phyloP scores from a whole-genome alignment of 2,888 invertebrate genomes.

The Anthoptus insignis region DNA sequence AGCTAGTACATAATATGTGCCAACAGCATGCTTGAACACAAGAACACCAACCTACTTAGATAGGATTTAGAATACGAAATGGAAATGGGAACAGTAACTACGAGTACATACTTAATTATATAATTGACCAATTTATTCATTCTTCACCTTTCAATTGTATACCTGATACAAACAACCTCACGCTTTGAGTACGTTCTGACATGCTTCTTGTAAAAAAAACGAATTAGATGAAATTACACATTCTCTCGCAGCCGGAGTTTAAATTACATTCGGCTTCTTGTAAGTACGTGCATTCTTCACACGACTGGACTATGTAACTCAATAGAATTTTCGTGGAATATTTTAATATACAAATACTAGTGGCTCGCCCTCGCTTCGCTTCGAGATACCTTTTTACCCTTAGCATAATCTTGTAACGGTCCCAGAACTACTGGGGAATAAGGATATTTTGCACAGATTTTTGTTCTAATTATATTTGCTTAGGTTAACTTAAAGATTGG shows the following conservation, averaged over 20 bases:
- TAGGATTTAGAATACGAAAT: slow-evolving; percentile 53
- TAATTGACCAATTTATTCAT: slow-evolving; percentile 56
- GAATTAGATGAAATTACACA: slow-evolving; percentile 78
- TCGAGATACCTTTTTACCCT: too few relatives aligned
- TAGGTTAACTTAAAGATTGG: too few relatives aligned
- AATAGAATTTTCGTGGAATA: too few relatives aligned
- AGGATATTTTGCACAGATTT: too few relatives aligned
- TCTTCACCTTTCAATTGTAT: slow-evolving; percentile 52
- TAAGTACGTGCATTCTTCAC: slow-evolving; percentile 40
- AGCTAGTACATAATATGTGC: not conserved
- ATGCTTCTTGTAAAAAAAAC: slow-evolving; percentile 54
- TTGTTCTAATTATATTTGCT: too few relatives aligned
- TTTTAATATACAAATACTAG: too few relatives aligned
- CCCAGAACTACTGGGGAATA: not conserved
- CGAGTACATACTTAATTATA: too few relatives aligned
- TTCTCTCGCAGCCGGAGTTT: slow-evolving; percentile 59
- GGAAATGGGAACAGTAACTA: slow-evolving; percentile 52
- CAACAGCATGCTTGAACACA: too few relatives aligned
- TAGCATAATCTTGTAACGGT: too few relatives aligned
- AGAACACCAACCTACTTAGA: slow-evolving; percentile 23
- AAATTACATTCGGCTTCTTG: slow-evolving; percentile 69
- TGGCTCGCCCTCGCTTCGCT: too few relatives aligned
- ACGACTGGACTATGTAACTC: not conserved
- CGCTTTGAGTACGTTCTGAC: slow-evolving; percentile 49
- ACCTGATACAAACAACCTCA: slow-evolving; percentile 45